phyloP scores from a whole-genome alignment of 1,140 invertebrate species.

The Bombus pyrosoma region DNA sequence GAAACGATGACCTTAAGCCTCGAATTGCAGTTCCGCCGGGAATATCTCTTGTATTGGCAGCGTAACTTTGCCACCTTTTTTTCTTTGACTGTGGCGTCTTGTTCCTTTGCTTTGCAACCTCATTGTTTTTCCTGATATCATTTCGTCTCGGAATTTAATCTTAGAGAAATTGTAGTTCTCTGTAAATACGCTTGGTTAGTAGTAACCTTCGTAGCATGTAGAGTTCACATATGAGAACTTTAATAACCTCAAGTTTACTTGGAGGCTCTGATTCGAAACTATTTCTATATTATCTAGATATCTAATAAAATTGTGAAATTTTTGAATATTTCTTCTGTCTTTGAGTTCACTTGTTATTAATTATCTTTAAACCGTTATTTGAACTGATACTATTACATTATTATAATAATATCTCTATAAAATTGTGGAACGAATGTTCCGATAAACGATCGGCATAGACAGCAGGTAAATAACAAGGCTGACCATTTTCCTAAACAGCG shows the following conservation, averaged over 20 bases:
- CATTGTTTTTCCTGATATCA: too few species aligned
- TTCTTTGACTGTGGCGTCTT: neutral
- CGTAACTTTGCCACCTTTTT: too few species aligned
- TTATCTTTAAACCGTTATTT: neutral
- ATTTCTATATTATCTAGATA: neutral
- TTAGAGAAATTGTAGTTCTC: neutral
- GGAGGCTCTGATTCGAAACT: neutral
- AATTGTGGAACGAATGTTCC: neutral
- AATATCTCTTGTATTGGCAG: neutral
- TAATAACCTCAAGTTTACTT: neutral
- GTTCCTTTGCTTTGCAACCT: neutral
- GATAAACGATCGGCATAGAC: constrained; percentile 1
- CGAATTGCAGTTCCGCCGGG: neutral
- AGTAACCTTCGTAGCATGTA: neutral
- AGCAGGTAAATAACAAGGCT: constrained; percentile 34
- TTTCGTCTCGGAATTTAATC: neutral
- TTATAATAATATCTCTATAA: neutral
- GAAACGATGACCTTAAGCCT: constrained; percentile 4
- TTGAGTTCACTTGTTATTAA: neutral
- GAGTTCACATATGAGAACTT: neutral
- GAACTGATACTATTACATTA: neutral
- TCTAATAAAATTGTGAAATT: neutral
- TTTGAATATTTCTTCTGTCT: neutral
- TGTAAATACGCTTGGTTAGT: neutral
- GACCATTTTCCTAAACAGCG: constrained; percentile 47